Evolutionary conservation across 2,797 vertebrate species (phyloP).

Genomic region (Prionace glauca): DNA sequence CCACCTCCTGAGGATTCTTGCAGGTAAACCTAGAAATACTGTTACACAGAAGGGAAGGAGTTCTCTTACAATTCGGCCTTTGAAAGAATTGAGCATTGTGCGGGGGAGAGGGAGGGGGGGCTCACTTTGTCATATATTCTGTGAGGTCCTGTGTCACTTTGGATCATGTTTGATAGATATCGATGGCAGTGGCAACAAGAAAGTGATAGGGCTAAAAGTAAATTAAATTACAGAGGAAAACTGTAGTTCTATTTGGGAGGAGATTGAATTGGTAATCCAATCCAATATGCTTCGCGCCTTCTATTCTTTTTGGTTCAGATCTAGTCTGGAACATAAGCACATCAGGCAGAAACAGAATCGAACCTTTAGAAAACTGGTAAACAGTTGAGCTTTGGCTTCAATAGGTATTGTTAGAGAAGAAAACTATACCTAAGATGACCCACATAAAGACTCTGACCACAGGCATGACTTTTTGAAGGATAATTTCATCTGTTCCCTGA

Average conservation of each 20-base stretch:
- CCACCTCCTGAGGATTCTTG: neutral
- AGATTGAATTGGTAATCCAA: neutral
- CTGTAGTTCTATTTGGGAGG: neutral
- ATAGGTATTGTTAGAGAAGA: neutral
- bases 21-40: slow-evolving; percentile 2
- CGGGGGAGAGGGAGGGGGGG: too few species aligned
- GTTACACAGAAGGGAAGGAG: neutral
- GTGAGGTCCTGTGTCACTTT: neutral
- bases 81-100: neutral
- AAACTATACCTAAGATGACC: neutral
- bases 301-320: neutral
- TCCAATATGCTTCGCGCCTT: neutral
- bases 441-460: neutral
- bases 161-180: neutral
- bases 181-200: neutral
- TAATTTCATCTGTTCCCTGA: neutral
- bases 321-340: neutral
- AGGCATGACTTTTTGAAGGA: neutral
- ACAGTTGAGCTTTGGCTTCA: neutral
- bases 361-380: neutral
- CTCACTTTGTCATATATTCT: neutral
- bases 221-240: neutral
- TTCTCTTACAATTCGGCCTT: neutral
- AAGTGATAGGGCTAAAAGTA: neutral
- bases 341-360: neutral